Base-by-base conservation (phyloP, 2,888 invertebrate genomes). In the Tipula vernalis region DNA sequence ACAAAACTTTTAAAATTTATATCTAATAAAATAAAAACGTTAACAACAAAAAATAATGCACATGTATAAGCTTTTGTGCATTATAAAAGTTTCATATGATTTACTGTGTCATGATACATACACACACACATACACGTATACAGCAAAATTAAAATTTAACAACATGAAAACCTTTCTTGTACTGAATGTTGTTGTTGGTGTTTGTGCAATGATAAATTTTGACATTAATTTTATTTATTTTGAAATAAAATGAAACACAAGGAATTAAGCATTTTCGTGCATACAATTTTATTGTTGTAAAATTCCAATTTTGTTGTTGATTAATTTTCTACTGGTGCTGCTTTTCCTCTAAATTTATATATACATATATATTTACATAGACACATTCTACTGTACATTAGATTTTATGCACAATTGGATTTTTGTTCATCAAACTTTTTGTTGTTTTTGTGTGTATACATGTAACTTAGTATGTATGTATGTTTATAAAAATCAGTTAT, bases 141-240 rank as follows among this genome's bases (percentile, higher is more conserved):
- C n/a, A 10, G 28, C 2, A 71, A 57, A 57, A 57, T 57, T 15
- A 57, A 57, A 71, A 71, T 71, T 71, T 71, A 3, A 71, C 71
- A 71, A 28, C 28, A 71, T 71, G 12, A 71, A 28, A 71, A 71
- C 28, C 71, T 71, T 28, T 8, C 18, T 57, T 71, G 28, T 71
- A 8, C 10, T 51, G 44, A n/a, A 15, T 15, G n/a, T 44, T 51
- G 28, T 28, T 71, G 71, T 51, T 10, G 71, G 28, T 71, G 5
- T 28, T 10, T 28, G 28, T 18, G 13, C 3, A 5, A 71, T 71
- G 71, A 71, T 71, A 71, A 71, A 71, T 71, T 71, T 71, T 18
- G 71, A 71, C 71, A 71, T 71, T 71, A 71, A 71, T 71, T 71
- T 71, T 71, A 71, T 71, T 71, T 71, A 71, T 71, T 71, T 71